Conservation (phyloP, 2,888 invertebrate genomes). For the Serripes groenlandicus region DNA sequence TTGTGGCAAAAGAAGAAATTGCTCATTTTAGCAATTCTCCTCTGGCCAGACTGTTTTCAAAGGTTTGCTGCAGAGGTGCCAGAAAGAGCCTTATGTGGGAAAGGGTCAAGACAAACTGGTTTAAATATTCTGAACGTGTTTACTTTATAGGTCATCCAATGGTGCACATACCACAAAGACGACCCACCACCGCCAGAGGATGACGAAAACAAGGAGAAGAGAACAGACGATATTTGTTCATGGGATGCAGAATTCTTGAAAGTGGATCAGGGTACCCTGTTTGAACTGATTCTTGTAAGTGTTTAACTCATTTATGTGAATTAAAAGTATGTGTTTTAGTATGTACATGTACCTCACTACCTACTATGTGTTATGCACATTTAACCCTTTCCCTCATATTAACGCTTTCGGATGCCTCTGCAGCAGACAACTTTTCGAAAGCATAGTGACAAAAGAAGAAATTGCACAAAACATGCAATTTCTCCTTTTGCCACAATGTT, state of each 20-base stretch:
- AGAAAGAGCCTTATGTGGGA: background rate
- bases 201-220: slow-evolving; percentile 98
- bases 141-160: slow-evolving; percentile 80
- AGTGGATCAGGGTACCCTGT: slow-evolving; percentile 92
- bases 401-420: too few relatives aligned
- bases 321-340: background rate
- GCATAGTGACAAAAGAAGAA: too few relatives aligned
- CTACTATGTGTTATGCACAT: too few relatives aligned
- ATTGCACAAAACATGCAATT: too few relatives aligned
- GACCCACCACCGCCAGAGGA: slow-evolving; percentile 95
- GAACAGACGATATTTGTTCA: slow-evolving; percentile 99
- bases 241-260: slow-evolving; percentile 99
- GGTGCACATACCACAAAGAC: slow-evolving; percentile 89
- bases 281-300: slow-evolving; percentile 94
- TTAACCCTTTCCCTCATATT: too few relatives aligned
- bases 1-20: background rate
- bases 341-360: too few relatives aligned
- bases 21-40: background rate
- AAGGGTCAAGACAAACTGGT: too few relatives aligned
- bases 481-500: too few relatives aligned
- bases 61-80: background rate
- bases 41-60: background rate
- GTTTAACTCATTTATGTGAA: background rate
- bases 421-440: too few relatives aligned
- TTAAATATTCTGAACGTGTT: too few relatives aligned